Evolutionary conservation across 2,113 vertebrate species (phyloP).

Genomic region (Rhinolophus ferrumequinum): DNA sequence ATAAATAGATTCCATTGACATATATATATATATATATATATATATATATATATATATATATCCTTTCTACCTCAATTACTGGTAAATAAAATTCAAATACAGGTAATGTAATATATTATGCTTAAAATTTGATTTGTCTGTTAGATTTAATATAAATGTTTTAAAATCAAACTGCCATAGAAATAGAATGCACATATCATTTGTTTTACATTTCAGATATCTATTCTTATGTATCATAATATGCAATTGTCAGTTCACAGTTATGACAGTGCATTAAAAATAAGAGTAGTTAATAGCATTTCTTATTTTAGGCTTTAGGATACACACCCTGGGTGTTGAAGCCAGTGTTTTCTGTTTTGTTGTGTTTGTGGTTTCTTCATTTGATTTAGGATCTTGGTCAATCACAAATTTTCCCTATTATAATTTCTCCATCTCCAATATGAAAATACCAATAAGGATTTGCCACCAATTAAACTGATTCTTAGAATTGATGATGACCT

Average conservation of each 20-base stretch:
- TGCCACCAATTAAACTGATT: not conserved
- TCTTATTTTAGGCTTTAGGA: not conserved
- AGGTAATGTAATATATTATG: constrained; percentile 9
- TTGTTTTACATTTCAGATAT: constrained; percentile 38
- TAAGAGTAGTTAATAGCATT: not conserved
- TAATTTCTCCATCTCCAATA: not conserved
- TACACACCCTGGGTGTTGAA: not conserved
- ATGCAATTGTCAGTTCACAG: not conserved
- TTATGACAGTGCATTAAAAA: not conserved
- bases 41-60: not conserved
- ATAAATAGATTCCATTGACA: constrained; percentile 34
- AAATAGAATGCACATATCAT: not conserved
- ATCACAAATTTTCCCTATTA: not conserved
- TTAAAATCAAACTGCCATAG: not conserved
- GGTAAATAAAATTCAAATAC: constrained; percentile 57
- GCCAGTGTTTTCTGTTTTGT: not conserved
- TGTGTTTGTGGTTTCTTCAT: not conserved
- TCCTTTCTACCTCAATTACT: constrained; percentile 38
- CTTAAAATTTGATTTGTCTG: constrained; percentile 40
- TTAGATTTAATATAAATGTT: constrained; percentile 44
- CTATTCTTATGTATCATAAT: not conserved
- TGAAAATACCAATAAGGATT: not conserved
- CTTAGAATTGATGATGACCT: not conserved
- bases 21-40: not conserved
- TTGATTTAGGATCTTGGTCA: not conserved